Percentiles rank a stretch among this genome's conserved stretches.
These are phyloP conservation scores for Nerophis ophidion DNA, from an alignment of 2,113 vertebrate genomes.

Conservation along the genomic window DNA sequence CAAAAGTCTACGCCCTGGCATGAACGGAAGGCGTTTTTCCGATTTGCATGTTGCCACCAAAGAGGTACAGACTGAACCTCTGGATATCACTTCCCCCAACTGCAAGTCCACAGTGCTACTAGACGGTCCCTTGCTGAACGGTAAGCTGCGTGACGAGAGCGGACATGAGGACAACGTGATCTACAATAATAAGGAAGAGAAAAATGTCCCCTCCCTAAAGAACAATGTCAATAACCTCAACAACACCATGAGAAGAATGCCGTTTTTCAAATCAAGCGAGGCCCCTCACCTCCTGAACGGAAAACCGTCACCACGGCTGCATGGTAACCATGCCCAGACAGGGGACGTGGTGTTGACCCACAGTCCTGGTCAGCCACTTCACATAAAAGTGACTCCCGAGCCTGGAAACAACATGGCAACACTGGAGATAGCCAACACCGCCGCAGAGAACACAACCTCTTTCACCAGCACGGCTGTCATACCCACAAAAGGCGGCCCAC, in stretches of 20 bases:
- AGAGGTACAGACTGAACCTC: slow-evolving; percentile 90
- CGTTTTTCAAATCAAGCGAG: slow-evolving; percentile 83
- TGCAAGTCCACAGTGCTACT: slow-evolving; percentile 78
- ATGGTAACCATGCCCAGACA: slow-evolving; percentile 78
- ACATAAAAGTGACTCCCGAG: slow-evolving; percentile 95
- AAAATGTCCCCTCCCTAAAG: slow-evolving; percentile 70
- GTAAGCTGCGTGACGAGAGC: slow-evolving; percentile 80
- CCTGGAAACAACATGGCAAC: slow-evolving; percentile 87
- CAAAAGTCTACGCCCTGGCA: slow-evolving; percentile 81
- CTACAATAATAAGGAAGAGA: slow-evolving; percentile 76
- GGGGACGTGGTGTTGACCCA: slow-evolving; percentile 87
- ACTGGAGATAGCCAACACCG: slow-evolving; percentile 90
- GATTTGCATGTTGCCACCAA: slow-evolving; percentile 87
- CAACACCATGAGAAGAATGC: slow-evolving; percentile 77
- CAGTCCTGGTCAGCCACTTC: slow-evolving; percentile 89
- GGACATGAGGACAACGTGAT: slow-evolving; percentile 74
- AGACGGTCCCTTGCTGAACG: slow-evolving; percentile 80
- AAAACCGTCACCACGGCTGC: slow-evolving; percentile 77
- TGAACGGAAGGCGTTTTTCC: slow-evolving; percentile 88
- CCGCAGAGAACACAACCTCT: slow-evolving; percentile 79
- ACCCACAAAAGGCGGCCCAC: slow-evolving; percentile 83
- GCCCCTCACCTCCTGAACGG: slow-evolving; percentile 76
- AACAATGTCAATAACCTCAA: slow-evolving; percentile 81
- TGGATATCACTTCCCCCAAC: slow-evolving; percentile 75
- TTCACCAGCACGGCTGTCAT: slow-evolving; percentile 94